These are phyloP conservation scores for Agrochola circellaris DNA, from an alignment of 2,888 invertebrate species.

Conservation along the genomic window DNA sequence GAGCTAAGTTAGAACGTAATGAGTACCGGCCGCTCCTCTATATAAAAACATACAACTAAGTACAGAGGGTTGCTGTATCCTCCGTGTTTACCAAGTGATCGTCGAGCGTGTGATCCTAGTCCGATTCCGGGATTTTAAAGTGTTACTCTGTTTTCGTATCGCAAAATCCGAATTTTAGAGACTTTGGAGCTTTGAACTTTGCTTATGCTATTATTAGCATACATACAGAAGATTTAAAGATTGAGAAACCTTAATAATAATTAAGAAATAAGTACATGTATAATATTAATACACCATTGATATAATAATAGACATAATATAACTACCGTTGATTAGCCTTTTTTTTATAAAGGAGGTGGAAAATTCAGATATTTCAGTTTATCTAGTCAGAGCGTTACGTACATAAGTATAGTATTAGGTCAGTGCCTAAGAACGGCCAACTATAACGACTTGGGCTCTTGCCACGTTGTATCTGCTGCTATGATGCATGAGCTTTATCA, in stretches of 20 bases:
- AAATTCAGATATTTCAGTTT: neutral
- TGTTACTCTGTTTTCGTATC: slow-evolving; percentile 7
- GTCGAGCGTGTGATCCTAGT: slow-evolving; percentile 12
- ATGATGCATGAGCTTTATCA: slow-evolving; percentile 28
- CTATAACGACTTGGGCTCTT: slow-evolving; percentile 37
- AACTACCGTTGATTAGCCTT: neutral
- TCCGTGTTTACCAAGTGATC: slow-evolving; percentile 16
- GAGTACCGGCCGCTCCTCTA: slow-evolving; percentile 17
- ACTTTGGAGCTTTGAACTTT: neutral
- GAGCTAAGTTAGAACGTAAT: slow-evolving; percentile 66
- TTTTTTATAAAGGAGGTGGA: neutral
- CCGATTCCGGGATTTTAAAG: neutral
- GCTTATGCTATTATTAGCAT: no score
- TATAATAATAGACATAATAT: neutral
- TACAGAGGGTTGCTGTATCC: slow-evolving; percentile 37
- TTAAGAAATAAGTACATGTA: neutral
- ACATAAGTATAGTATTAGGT: neutral
- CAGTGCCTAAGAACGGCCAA: neutral
- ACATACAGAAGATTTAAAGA: neutral
- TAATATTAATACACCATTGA: no score
- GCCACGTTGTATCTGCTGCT: slow-evolving; percentile 24
- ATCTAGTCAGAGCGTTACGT: neutral
- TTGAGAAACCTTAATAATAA: neutral
- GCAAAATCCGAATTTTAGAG: neutral
- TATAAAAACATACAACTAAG: neutral